Base-by-base conservation (phyloP, 2,113 vertebrate species). In the Cebidichthys violaceus region DNA sequence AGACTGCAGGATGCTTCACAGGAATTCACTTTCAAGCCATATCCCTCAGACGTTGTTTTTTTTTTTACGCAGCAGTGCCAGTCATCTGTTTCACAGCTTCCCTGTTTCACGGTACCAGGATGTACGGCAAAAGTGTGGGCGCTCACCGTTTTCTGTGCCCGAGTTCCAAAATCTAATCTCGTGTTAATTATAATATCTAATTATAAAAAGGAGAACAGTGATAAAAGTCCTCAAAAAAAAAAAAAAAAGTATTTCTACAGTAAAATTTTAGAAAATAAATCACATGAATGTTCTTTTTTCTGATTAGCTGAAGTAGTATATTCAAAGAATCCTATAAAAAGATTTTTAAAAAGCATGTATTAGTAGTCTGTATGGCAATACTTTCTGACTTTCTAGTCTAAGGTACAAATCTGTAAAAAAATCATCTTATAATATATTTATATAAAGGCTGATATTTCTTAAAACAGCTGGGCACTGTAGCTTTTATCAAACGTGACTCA, bases 1-100 rank as follows among this genome's bases (percentile, higher is more conserved):
- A 93, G 92, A 87, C 89, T 70, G 86, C 90, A 86, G 91, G 89
- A 90, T 73, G 86, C 88, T 90, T 89, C 75, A 86, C 89, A 91
- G 92, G 91, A 91, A 92, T 90, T 86, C 81, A 74, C 91, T 92
- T 92, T 91, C 85, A 91, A 90, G 85, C 78, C 83, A 35, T 62
- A 82, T 82, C 71, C 88, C 85, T 84, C 85, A 86, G 82, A 90
- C 71, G 20, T 75, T 74, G 11, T 47, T 17, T 1, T 18, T 4
- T 10, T 57, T 55, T 55, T 5, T n/a, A 54, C 39, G 35, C 70
- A 41, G 83, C 54, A 4, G 27, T 68, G 83, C 72, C 85, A 74
- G 84, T 85, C 77, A 79, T 81, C 64, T 2, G 18, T 37, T 80
- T 52, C 0, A 22, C 3, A 22, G 29, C 35, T 75, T 74, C 70